Evolutionary conservation across 2,888 invertebrate genomes (phyloP).

Genomic region (Thumatha senex): DNA sequence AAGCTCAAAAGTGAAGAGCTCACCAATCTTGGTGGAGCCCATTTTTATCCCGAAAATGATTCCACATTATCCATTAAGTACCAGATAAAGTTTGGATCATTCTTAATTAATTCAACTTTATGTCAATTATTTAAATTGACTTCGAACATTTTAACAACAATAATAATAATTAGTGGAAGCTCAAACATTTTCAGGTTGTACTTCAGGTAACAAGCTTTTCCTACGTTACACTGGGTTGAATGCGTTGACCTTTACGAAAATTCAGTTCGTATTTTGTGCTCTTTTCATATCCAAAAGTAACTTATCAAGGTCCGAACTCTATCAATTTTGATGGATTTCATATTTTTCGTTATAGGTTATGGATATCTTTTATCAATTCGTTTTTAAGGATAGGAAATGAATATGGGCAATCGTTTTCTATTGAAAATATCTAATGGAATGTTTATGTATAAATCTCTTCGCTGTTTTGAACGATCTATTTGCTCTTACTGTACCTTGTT

Average conservation of each 20-base stretch:
- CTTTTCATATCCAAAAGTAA: slow-evolving; percentile 43
- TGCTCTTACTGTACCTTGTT: neutral
- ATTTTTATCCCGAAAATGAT: no score
- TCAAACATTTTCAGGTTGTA: no score
- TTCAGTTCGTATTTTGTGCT: slow-evolving; percentile 15
- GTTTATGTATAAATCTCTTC: neutral
- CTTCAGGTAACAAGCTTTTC: no score
- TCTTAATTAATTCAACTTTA: no score
- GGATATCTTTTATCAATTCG: neutral
- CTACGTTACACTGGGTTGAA: slow-evolving; percentile 2
- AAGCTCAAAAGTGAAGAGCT: no score
- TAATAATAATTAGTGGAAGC: no score
- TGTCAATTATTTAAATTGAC: no score
- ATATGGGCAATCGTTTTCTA: neutral
- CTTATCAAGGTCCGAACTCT: slow-evolving; percentile 29
- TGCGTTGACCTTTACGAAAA: slow-evolving; percentile 10
- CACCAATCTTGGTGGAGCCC: no score
- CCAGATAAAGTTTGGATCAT: no score
- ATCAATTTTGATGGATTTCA: slow-evolving; percentile 1
- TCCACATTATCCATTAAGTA: no score
- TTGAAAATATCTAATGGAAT: neutral
- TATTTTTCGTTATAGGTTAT: neutral
- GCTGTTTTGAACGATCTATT: neutral
- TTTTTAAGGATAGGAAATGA: neutral
- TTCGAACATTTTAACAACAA: no score